phyloP scores from a whole-genome alignment of 2,888 invertebrate genomes.

The Nudaria mundana region DNA sequence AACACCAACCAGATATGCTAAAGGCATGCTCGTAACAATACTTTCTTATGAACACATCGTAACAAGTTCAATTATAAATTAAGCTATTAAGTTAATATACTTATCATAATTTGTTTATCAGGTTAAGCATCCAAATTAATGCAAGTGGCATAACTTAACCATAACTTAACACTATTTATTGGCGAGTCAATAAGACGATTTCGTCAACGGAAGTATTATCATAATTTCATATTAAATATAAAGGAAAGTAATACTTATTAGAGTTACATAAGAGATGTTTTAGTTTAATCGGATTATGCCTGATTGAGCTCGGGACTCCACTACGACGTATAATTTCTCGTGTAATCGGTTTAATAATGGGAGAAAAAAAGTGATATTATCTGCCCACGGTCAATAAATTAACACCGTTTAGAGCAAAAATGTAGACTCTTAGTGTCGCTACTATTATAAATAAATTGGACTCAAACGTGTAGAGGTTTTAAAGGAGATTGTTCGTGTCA shows the following conservation, averaged over 20 bases:
- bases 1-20: slow-evolving; percentile 56
- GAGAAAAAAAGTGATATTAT: slow-evolving; percentile 80
- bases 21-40: slow-evolving; percentile 67
- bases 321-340: slow-evolving; percentile 78
- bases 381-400: slow-evolving; percentile 81
- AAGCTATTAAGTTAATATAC: slow-evolving; percentile 80
- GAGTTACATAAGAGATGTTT: slow-evolving; percentile 35
- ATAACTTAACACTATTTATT: slow-evolving; percentile 81
- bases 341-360: slow-evolving; percentile 81
- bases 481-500: slow-evolving; percentile 57
- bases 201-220: slow-evolving; percentile 71
- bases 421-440: slow-evolving; percentile 80
- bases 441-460: slow-evolving; percentile 77
- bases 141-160: slow-evolving; percentile 79
- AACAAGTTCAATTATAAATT: slow-evolving; percentile 79
- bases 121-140: slow-evolving; percentile 81
- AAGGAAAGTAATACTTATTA: slow-evolving; percentile 40
- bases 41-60: slow-evolving; percentile 69
- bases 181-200: slow-evolving; percentile 76
- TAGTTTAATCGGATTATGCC: slow-evolving; percentile 24
- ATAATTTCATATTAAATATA: slow-evolving; percentile 29
- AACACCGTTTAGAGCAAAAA: slow-evolving; percentile 81
- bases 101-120: slow-evolving; percentile 81
- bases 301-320: slow-evolving; percentile 61
- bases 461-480: slow-evolving; percentile 55